Conservation (phyloP, 2,113 vertebrate genomes). For the Protomyctophum bolini region DNA sequence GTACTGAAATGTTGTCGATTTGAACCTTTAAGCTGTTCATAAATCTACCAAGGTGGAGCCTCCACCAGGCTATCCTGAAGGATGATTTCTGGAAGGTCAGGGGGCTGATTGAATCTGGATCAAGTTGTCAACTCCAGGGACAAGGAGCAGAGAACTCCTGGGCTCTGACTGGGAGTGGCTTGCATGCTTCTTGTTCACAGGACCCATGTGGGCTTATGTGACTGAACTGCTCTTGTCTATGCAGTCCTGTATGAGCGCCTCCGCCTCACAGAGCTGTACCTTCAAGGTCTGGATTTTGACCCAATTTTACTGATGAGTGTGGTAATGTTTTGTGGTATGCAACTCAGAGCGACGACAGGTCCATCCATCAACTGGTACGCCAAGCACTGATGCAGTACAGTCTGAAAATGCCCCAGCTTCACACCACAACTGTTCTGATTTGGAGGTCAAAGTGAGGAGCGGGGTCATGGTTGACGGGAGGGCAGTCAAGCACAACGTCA, state of each 20-base stretch:
- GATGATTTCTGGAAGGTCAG: constrained; percentile 31
- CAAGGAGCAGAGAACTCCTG: constrained; percentile 8
- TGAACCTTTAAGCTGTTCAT: too few relatives aligned
- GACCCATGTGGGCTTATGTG: constrained; percentile 3
- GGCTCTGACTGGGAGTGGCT: background rate
- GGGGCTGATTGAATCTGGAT: constrained; percentile 11
- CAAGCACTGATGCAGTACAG: constrained; percentile 10
- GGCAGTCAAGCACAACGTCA: background rate
- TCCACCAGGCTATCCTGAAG: constrained; percentile 21
- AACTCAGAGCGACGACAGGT: background rate
- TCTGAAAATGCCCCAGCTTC: background rate
- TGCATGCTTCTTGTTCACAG: constrained; percentile 33
- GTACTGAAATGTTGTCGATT: background rate
- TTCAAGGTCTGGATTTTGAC: constrained; percentile 29
- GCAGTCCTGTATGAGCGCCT: constrained; percentile 17
- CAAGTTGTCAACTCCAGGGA: constrained; percentile 21
- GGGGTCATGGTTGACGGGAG: background rate
- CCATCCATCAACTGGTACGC: rapidly evolving
- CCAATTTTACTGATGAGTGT: background rate
- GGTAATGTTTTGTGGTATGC: constrained; percentile 24
- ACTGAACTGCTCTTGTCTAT: constrained; percentile 26
- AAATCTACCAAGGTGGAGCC: background rate
- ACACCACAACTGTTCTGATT: background rate
- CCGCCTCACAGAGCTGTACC: constrained; percentile 19
- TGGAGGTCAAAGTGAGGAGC: background rate